Evolutionary conservation across 1,140 invertebrate species (phyloP), one percentile per base, ranked within the genome.

Genomic region (Penaeus vannamei): DNA sequence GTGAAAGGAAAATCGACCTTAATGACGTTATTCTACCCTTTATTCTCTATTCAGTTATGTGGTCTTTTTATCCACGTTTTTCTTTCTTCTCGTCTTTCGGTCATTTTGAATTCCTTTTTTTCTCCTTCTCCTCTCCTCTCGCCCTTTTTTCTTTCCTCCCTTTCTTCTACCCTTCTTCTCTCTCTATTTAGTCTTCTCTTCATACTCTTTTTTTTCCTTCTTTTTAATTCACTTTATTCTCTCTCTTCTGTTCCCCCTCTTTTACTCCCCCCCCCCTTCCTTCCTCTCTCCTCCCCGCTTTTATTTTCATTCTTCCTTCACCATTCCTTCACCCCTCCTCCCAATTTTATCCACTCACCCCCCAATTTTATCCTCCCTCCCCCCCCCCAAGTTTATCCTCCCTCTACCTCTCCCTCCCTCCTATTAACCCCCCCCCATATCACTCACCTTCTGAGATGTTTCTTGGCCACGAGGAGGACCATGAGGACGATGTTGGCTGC

Each of bases 401-500:
- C 36, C 32, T 46, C 10, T 46, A 7, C 79, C n/a, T n/a, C 1
- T 46, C 59, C 23, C 60, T 23, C 1, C 59, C 60, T 29, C 17
- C 53, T 20, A 7, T 60, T 4, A 20, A 32, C 7, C 4, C 81
- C 64, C 64, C 7, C 7, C 20, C 26, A 23, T 23, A 29, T 12
- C 61, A 84, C 82, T 84, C 60, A 92, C 92, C 92, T 92, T 89
- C 92, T 91, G 36, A 93, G 91, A 60, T 91, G 90, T 36, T 91
- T 92, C 86, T 92, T 92, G 84, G 92, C 89, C 19, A 94, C 85
- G n/a, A 94, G 97, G n/a, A 97, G 94, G 2, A 95, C 94, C 95
- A 98, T 97, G 20, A 97, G 94, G 20, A 95, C 94, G 69, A 97
- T 93, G 93, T 98, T 98, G 12, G 97, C 96, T 0, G 95, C 95